Base-by-base conservation (phyloP, 2,113 vertebrate species). In the Urocolius indicus region DNA sequence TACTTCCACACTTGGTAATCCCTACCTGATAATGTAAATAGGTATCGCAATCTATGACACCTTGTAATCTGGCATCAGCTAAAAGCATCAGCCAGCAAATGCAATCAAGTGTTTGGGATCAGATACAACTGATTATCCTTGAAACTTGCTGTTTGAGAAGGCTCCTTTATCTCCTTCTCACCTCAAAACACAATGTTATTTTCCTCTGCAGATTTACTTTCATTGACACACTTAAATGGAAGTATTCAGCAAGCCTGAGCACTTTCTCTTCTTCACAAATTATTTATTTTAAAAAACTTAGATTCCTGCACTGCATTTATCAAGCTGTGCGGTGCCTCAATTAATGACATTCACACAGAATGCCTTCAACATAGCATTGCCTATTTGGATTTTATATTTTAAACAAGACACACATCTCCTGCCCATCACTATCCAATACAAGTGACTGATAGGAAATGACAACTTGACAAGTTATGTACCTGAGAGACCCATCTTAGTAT, bases 1-100 rank as follows among this genome's bases (percentile, higher is more conserved):
- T 77, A 16, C 41, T 90, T 49, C 59, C 38, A 18, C 2, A 57
- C 11, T 7, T 10, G 8, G 51, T 17, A 63, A 23, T 6, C 12
- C 29, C 8, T 74, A 30, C 17, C 71, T 66, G 22, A 26, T 48
- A 36, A 22, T 18, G 22, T 55, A 46, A 77, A 54, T 41, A 20
- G 19, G 6, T 84, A 36, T 49, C 0, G 0, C 15, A 65, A 5
- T 20, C 36, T 68, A 41, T 1, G 4, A 34, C 46, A 48, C 34
- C 8, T 21, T 74, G 29, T 45, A 48, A 36, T 26, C 49, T 63
- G 21, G 11, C 41, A 67, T 52, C 55, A 78, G 14, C 51, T 82
- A 85, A 61, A 74, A 75, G 13, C 46, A 61, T 59, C 30, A 58
- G 20, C 38, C 43, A 63, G 27, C 5, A 14, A 43, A 22, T 6